These are phyloP conservation scores for Argyrosomus japonicus DNA, from an alignment of 2,113 vertebrate species.

Conservation along the genomic window DNA sequence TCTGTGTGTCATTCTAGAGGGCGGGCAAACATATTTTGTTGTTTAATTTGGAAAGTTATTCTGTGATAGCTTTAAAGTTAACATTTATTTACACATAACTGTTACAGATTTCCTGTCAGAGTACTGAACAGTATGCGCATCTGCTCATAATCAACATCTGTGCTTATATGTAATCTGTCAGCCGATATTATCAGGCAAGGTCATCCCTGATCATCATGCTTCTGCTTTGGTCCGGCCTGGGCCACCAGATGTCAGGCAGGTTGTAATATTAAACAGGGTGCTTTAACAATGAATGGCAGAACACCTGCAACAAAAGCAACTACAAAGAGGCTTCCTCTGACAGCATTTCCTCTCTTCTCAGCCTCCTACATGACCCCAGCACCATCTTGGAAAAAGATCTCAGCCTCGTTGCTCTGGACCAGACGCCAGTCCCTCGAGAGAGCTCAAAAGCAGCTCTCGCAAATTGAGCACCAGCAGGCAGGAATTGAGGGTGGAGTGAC, in stretches of 20 bases:
- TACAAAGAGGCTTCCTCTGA: slow-evolving; percentile 85
- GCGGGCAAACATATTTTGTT: neutral
- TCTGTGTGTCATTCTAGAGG: neutral
- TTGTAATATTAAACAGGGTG: slow-evolving; percentile 81
- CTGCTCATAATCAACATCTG: slow-evolving; percentile 48
- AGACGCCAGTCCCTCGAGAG: slow-evolving; percentile 66
- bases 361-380: slow-evolving; percentile 80
- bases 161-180: slow-evolving; percentile 52
- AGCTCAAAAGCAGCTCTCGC: slow-evolving; percentile 71
- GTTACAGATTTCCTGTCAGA: neutral
- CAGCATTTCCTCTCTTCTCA: slow-evolving; percentile 82
- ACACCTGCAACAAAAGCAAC: slow-evolving; percentile 88
- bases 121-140: neutral
- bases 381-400: slow-evolving; percentile 86
- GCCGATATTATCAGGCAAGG: slow-evolving; percentile 26
- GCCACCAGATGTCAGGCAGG: slow-evolving; percentile 84
- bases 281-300: slow-evolving; percentile 86
- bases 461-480: slow-evolving; percentile 70
- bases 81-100: neutral
- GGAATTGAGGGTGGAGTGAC: slow-evolving; percentile 70
- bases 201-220: slow-evolving; percentile 22
- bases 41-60: neutral
- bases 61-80: neutral
- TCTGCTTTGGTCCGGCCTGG: slow-evolving; percentile 51
- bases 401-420: slow-evolving; percentile 70